phyloP scores from a whole-genome alignment of 2,888 invertebrate species.

The Pandemis cinnamomeana region DNA sequence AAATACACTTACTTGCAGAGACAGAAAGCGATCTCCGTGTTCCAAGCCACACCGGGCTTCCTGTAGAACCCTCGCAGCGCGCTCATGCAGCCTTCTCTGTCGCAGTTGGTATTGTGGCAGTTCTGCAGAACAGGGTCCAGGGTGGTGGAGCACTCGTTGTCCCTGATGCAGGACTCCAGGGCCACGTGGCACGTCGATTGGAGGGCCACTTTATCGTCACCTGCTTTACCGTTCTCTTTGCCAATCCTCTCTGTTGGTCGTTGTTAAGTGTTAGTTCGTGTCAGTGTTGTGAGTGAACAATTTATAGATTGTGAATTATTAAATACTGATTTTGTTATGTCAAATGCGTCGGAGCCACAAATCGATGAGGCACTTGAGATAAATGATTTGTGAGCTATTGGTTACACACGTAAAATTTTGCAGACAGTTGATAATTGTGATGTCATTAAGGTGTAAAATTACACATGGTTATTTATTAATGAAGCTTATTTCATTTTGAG shows the following conservation, averaged over 20 bases:
- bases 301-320: slow-evolving; percentile 15
- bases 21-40: slow-evolving; percentile 95
- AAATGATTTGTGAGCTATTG: slow-evolving; percentile 6
- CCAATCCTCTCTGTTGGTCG: slow-evolving; percentile 82
- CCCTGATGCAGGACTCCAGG: slow-evolving; percentile 91
- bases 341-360: slow-evolving; percentile 13
- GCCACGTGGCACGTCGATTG: slow-evolving; percentile 96
- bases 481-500: background rate
- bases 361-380: background rate
- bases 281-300: slow-evolving; percentile 45
- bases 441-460: background rate
- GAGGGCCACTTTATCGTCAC: slow-evolving; percentile 85
- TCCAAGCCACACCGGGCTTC: slow-evolving; percentile 91
- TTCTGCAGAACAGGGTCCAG: slow-evolving; percentile 93
- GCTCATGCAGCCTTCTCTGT: slow-evolving; percentile 94
- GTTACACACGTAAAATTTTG: background rate
- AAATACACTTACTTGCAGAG: slow-evolving; percentile 91
- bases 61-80: slow-evolving; percentile 94
- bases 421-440: background rate
- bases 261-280: slow-evolving; percentile 60
- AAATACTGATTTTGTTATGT: background rate
- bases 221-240: slow-evolving; percentile 83
- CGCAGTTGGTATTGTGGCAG: slow-evolving; percentile 89
- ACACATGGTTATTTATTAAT: slow-evolving; percentile 1
- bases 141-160: slow-evolving; percentile 90